Evolutionary conservation across 2,113 vertebrate genomes (phyloP), one percentile per base, ranked within the genome.

Genomic region (Microcebus murinus): DNA sequence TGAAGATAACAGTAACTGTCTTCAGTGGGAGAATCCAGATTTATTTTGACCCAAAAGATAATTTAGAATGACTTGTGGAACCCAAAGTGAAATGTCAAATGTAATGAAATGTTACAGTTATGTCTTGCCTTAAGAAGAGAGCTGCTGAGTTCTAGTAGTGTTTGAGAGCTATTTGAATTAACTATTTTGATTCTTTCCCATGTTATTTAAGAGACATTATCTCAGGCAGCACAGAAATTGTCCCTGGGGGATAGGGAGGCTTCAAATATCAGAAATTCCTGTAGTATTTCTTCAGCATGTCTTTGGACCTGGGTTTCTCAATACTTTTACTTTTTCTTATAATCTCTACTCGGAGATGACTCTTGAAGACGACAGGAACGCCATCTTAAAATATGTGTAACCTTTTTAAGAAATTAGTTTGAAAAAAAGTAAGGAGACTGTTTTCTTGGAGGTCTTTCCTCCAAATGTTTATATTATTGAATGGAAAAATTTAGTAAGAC

Each of bases 61-160:
- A 97, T 98, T 98, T 97, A 97, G 89, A 90, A 91, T 97, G 96
- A 96, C 86, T 96, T 97, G 96, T 31, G 91, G 97, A 98, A 97
- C 91, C 95, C 89, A 73, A 95, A 98, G 97, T 97, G 98, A 95
- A 98, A 97, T 97, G 96, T 98, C 98, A 98, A 80, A 86, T 91
- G 89, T 89, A 97, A 98, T 98, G 98, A 98, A 97, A 92, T 61
- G 21, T 95, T 70, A 50, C 92, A 80, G 0, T 87, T 96, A 20
- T 80, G 74, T 81, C 59, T 90, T 93, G 81, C 96, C 94, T 50
- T 86, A 82, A 98, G 94, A 95, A 96, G 92, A 82, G 23, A 96
- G 93, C 61, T 7, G 6, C 76, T 95, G 93, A 67, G 50, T 91
- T 79, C 79, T 4, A 36, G 3, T 70, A 89, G 79, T 36, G 91